Conservation (phyloP, 2,797 vertebrate genomes). For the Mionectes olivaceus region DNA sequence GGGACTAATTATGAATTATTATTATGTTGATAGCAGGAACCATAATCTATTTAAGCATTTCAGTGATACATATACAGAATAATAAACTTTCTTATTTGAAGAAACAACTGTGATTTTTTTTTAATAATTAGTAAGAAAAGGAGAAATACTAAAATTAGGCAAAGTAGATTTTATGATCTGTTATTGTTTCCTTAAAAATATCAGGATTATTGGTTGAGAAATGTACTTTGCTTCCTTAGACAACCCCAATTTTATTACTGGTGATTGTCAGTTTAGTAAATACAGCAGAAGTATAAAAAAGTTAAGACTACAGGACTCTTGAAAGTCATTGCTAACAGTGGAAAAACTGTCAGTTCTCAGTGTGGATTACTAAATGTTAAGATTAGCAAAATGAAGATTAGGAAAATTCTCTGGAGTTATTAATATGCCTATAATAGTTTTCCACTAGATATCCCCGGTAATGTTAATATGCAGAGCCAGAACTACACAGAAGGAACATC, state of each 20-base stretch:
- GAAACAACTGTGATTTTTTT: neutral
- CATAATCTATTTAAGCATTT: neutral
- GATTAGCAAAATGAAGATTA: constrained; percentile 21
- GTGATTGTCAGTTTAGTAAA: neutral
- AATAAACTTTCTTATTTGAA: neutral
- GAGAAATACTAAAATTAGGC: neutral
- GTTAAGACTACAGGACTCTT: neutral
- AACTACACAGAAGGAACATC: neutral
- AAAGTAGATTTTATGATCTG: neutral
- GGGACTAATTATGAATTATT: neutral
- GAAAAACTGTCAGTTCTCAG: neutral
- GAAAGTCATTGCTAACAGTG: neutral
- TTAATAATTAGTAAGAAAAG: neutral
- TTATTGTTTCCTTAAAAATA: neutral
- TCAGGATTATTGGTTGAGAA: neutral
- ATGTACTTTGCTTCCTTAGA: neutral
- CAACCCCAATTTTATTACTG: neutral
- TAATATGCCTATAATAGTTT: constrained; percentile 19
- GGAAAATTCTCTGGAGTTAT: constrained; percentile 8
- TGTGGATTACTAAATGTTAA: neutral
- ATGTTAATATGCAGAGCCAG: neutral
- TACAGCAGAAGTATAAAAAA: neutral
- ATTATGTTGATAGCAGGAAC: neutral
- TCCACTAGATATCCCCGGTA: constrained; percentile 1
- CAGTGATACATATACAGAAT: neutral